Evolutionary conservation across 2,888 invertebrate genomes (phyloP).

Genomic region (Electrophaes corylata): DNA sequence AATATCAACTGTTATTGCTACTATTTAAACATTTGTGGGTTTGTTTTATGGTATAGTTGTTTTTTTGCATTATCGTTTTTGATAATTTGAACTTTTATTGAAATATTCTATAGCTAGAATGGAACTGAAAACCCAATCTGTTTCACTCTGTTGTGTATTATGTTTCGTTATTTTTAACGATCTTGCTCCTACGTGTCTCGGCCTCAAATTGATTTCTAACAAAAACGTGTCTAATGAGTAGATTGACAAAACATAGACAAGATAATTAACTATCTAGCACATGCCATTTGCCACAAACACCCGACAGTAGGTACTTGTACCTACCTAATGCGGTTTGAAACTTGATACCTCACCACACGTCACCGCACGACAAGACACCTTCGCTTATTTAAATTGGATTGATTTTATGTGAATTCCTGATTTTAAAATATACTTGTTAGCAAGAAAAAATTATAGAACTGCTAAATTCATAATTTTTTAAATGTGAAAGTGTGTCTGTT

Average conservation of each 20-base stretch:
- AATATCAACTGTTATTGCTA: too few species aligned
- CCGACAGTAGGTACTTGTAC: background rate
- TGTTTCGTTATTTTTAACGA: too few species aligned
- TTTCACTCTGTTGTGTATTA: too few species aligned
- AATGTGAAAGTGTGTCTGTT: background rate
- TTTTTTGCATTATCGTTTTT: too few species aligned
- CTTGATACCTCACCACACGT: constrained; percentile 21
- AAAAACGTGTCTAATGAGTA: background rate
- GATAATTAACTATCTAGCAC: constrained; percentile 26
- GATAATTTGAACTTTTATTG: too few species aligned
- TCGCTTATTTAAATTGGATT: background rate
- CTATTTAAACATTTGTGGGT: too few species aligned
- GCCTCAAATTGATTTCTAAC: background rate
- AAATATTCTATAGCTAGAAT: too few species aligned
- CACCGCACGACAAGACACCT: constrained; percentile 23
- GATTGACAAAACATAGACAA: constrained; percentile 8
- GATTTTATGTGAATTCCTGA: background rate
- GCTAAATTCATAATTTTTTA: too few species aligned
- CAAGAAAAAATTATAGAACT: too few species aligned
- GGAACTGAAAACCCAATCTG: too few species aligned
- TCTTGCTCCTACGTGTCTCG: too few species aligned
- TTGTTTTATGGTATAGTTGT: too few species aligned
- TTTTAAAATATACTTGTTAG: background rate
- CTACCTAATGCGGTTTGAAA: constrained; percentile 18
- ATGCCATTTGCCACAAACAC: constrained; percentile 21